These are phyloP conservation scores for Lepus americanus DNA, from an alignment of 2,113 vertebrate genomes.

Conservation along the genomic window DNA sequence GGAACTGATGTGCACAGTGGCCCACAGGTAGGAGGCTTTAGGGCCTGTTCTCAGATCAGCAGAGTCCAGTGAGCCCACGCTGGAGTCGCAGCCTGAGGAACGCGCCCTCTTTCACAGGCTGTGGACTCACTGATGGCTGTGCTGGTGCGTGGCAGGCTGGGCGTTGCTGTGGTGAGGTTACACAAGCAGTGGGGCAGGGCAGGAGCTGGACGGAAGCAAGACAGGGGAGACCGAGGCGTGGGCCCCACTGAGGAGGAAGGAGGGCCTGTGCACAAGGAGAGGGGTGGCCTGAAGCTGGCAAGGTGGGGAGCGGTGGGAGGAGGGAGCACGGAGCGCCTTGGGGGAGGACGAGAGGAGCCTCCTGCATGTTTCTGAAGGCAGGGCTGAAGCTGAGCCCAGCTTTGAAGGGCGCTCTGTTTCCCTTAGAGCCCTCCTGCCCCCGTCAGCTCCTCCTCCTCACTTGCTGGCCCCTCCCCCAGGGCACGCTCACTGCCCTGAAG, in stretches of 20 bases:
- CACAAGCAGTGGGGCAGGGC: neutral
- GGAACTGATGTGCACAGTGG: neutral
- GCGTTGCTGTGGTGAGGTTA: neutral
- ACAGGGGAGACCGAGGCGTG: neutral
- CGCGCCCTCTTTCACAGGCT: neutral
- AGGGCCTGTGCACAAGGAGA: neutral
- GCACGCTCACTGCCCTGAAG: neutral
- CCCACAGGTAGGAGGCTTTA: neutral
- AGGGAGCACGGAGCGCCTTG: neutral
- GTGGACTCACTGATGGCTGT: neutral
- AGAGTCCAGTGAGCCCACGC: neutral
- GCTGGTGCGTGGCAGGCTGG: neutral
- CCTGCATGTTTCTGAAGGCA: neutral
- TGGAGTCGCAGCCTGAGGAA: slow-evolving; percentile 14
- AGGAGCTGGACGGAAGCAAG: neutral
- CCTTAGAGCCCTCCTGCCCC: neutral
- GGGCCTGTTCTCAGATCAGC: neutral
- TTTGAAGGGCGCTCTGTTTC: neutral
- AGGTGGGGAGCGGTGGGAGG: neutral
- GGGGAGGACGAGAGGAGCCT: neutral
- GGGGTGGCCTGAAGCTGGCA: neutral
- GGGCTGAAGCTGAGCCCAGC: neutral
- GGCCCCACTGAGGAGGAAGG: neutral
- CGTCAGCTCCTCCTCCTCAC: neutral
- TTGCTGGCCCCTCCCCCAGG: too few relatives aligned